Evolutionary conservation across 35 echinoderm and acorn worm genomes (phyloP), one percentile per base, ranked within the genome.

Genomic region (Nesometra sesokonis): DNA sequence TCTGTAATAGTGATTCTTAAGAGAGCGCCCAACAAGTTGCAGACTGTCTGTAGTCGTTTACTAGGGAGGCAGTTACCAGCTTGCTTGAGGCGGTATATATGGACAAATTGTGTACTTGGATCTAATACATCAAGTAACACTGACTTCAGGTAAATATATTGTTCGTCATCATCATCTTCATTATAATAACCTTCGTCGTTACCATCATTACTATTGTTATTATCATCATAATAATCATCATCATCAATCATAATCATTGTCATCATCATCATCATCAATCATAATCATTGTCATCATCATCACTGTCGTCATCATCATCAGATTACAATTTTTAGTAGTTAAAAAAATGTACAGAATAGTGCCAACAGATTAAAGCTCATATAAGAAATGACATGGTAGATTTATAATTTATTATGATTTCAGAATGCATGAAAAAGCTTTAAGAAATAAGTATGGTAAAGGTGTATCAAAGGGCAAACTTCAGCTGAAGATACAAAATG

Each of bases 361-460:
- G n/a, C n/a, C n/a, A n/a, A n/a, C n/a, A n/a, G n/a, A n/a, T n/a
- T n/a, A n/a, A n/a, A n/a, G n/a, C n/a, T 43, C 38, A 43, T 43
- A 43, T 43, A 7, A 7, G 4, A 43, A 43, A 7, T 7, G 38
- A 43, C 15, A 43, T 43, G 4, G 38, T 43, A 7, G 38, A n/a
- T 43, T 43, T 43, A 43, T 43, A 43, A 43, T 43, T 43, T 43
- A 43, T 43, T 43, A 43, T 43, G 15, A 43, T 67, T 35, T 30
- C 78, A 93, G 92, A 36, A 86, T 39, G 31, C 35, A 81, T 46
- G 92, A 93, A 78, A 90, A 82, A 33, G 76, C 78, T 17, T 35
- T 90, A 27, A 80, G 92, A 37, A 90, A 93, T 34, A 90, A 43
- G 36, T 93, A 90, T 87, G 92, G 88, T 35, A 93, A 93, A 36